Evolutionary conservation across 2,797 vertebrate genomes (phyloP), one percentile per base, ranked within the genome.

Genomic region (Tympanoctomys barrerae): DNA sequence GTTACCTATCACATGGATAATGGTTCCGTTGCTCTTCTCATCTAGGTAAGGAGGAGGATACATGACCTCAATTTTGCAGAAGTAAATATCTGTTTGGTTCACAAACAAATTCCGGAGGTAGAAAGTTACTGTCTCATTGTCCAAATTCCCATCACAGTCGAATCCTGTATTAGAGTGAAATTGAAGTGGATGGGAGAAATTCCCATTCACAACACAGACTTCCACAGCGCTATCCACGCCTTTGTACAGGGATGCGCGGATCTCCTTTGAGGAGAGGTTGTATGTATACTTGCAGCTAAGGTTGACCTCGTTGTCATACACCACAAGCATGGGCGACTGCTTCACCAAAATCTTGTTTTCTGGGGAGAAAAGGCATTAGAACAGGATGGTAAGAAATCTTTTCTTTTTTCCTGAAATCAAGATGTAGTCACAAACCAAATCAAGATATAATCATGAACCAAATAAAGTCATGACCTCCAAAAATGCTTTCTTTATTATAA

Each of bases 81-180:
- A 98, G 96, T 99, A 99, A 97, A 99, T 98, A 94, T 99, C 98
- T 39, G 98, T 99, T 97, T 99, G 98, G 84, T 91, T 98, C 93
- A 97, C 97, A 11, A 36, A 97, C 96, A 99, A 84, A 80, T 98
- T 97, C 95, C 77, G 42, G 89, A 99, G 98, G 85, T 85, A 96
- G 96, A 99, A 98, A 49, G 97, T 98, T 16, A 98, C 98, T 39
- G 98, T 96, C 96, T 97, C 98, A 4, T 93, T 92, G 28, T 83
- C 66, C 59, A 82, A 39, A n/a, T 66, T 31, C 24, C 97, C 98
- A 8, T 78, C 61, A n/a, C 98, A 99, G 94, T 78, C 95, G 95
- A 98, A 98, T 73, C 87, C 97, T 19, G 96, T 95, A 13, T 46
- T 94, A 87, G 96, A 97, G 9, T 85, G 91, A 59, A 90, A 91